Base-by-base conservation (phyloP, 2,888 invertebrate species). In the Ornithoptera alexandrae region DNA sequence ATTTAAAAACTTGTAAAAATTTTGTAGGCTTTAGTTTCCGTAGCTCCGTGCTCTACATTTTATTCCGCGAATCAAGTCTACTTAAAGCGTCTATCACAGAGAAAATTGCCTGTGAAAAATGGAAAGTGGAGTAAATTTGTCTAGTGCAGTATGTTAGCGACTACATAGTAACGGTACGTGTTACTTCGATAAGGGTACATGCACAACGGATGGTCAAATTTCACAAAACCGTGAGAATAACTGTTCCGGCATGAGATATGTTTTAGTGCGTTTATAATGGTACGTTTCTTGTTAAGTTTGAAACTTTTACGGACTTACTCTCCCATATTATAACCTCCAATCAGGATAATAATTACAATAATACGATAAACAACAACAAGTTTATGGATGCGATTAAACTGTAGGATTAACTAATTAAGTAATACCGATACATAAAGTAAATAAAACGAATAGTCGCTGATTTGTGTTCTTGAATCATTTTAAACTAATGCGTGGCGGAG, bases 91-190 rank as follows among this genome's bases (percentile, higher is more conserved):
- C 81, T 81, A 78, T 79, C 81, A 84, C 81, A 78, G 84, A 89
- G 85, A 86, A 89, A 89, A 90, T 87, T 81, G 83, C 84, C 81
- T 82, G 84, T 85, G 89, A 88, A 91, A 91, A 92, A 91, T 90
- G 89, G 90, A 92, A 92, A 92, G 91, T 91, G 90, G 88, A 89
- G 86, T 89, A 81, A 86, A 88, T 89, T 89, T 82, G 88, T 87
- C 85, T 86, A 87, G 86, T 80, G 82, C 86, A 88, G 86, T 88
- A 81, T 86, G 87, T 85, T 87, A 85, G 82, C 82, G 83, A 84
- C 82, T 82, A 81, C 83, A 78, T 78, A 78, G 76, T 87, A 87
- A 87, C 88, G 85, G 86, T 80, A 80, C 79, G 76, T 77, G 81
- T 81, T 80, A 78, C 74, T 78, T 78, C 78, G 79, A 84, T 84